A percentile compares a stretch with the other conserved stretches of the same genome.
Conservation (phyloP, 2,113 vertebrate species). For the Saiga tatarica region DNA sequence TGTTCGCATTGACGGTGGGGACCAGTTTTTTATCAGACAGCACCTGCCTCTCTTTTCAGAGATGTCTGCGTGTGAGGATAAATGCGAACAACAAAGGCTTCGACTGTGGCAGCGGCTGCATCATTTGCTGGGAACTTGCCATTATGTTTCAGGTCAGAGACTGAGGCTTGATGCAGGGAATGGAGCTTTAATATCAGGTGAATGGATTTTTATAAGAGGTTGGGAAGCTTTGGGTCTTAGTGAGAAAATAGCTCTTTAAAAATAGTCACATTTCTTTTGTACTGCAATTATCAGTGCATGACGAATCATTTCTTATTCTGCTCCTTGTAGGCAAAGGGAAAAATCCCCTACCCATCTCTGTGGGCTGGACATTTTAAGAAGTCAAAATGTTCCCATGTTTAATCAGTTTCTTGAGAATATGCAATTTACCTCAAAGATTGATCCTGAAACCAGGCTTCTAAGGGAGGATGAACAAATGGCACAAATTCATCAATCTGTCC, state of each 20-base stretch:
- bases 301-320: constrained; percentile 55
- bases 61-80: constrained; percentile 28
- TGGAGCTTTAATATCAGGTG: constrained; percentile 60
- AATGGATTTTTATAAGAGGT: constrained; percentile 70
- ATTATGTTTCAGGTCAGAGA: constrained; percentile 66
- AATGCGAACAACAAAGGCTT: constrained; percentile 68
- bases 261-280: constrained; percentile 64
- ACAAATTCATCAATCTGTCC: constrained; percentile 10
- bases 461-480: not conserved
- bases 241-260: constrained; percentile 66
- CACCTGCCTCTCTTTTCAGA: constrained; percentile 72
- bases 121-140: constrained; percentile 64
- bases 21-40: constrained; percentile 38
- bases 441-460: constrained; percentile 29
- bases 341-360: not conserved
- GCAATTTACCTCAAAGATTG: constrained; percentile 36
- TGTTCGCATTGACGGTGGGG: constrained; percentile 15
- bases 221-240: constrained; percentile 50
- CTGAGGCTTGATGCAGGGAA: constrained; percentile 42
- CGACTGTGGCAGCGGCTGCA: constrained; percentile 36
- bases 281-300: constrained; percentile 65
- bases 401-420: constrained; percentile 24
- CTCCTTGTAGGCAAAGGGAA: constrained; percentile 37
- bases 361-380: not conserved
- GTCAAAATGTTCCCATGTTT: not conserved